Percentiles rank a stretch among this genome's conserved stretches.
Evolutionary conservation across 1,140 invertebrate genomes (phyloP).

Genomic region (Ladona fulva): DNA sequence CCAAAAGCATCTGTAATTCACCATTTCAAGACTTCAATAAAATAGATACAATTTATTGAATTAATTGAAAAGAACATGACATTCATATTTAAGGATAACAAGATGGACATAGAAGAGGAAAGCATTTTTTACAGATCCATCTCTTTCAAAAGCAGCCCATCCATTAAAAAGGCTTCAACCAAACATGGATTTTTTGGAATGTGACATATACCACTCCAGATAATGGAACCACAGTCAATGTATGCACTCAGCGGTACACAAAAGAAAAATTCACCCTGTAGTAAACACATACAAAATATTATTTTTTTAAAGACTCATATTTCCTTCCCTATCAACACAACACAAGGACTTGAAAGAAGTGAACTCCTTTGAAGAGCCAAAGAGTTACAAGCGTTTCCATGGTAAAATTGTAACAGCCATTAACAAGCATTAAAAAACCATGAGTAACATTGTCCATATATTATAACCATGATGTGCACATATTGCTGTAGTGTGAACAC

Average conservation of each 20-base stretch:
- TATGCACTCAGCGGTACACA: neutral
- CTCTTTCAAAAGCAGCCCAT: neutral
- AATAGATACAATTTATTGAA: constrained; percentile 5
- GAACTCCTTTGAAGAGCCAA: neutral
- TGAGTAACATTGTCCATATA: constrained; percentile 7
- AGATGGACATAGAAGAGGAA: neutral
- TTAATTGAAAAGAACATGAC: neutral
- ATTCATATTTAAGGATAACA: neutral
- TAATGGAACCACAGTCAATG: neutral
- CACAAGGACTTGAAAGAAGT: neutral
- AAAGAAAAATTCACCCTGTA: neutral
- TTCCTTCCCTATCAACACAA: neutral
- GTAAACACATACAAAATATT: constrained; percentile 7
- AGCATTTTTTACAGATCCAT: neutral
- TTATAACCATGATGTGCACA: neutral
- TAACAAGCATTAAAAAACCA: constrained; percentile 9
- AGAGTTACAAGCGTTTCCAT: constrained; percentile 1
- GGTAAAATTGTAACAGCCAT: constrained; percentile 6
- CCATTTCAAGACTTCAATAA: neutral
- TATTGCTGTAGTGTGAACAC: neutral
- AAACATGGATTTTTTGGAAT: constrained; percentile 3
- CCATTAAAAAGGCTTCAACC: neutral
- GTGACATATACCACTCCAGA: constrained; percentile 3
- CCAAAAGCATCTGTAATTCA: constrained; percentile 7
- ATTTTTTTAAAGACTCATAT: neutral